Conservation (phyloP, 2,797 vertebrate species). For the Pipistrellus kuhlii region DNA sequence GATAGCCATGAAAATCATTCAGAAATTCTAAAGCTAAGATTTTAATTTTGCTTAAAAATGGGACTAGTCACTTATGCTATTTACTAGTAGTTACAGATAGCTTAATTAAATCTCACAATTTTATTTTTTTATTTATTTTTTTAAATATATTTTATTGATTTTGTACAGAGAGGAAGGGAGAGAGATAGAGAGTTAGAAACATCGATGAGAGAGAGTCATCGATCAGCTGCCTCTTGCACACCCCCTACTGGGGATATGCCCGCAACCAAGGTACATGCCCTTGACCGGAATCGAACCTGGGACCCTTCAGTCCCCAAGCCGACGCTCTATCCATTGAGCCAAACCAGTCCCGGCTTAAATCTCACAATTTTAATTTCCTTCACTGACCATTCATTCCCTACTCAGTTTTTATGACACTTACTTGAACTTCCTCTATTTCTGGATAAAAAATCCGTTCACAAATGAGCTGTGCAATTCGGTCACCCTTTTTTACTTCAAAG, state of each 20-base stretch:
- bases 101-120: neutral
- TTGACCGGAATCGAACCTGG: too few relatives aligned
- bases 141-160: too few relatives aligned
- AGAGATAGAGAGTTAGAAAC: too few relatives aligned
- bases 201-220: too few relatives aligned
- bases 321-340: too few relatives aligned
- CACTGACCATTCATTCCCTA: neutral
- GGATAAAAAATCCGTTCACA: slow-evolving; percentile 97
- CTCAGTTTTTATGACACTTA: slow-evolving; percentile 83
- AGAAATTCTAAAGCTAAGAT: slow-evolving; percentile 26
- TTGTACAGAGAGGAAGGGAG: too few relatives aligned
- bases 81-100: neutral
- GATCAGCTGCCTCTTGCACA: too few relatives aligned
- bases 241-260: too few relatives aligned
- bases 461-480: slow-evolving; percentile 97
- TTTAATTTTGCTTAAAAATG: slow-evolving; percentile 27
- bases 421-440: slow-evolving; percentile 93
- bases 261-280: too few relatives aligned
- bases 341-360: too few relatives aligned
- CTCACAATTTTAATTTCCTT: neutral
- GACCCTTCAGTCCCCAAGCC: too few relatives aligned
- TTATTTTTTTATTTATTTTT: too few relatives aligned
- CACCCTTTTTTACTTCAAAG: slow-evolving; percentile 94
- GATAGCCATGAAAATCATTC: neutral
- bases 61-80: neutral